These are phyloP conservation scores for Dromaius novaehollandiae DNA, from an alignment of 2,113 vertebrate species.

Conservation along the genomic window DNA sequence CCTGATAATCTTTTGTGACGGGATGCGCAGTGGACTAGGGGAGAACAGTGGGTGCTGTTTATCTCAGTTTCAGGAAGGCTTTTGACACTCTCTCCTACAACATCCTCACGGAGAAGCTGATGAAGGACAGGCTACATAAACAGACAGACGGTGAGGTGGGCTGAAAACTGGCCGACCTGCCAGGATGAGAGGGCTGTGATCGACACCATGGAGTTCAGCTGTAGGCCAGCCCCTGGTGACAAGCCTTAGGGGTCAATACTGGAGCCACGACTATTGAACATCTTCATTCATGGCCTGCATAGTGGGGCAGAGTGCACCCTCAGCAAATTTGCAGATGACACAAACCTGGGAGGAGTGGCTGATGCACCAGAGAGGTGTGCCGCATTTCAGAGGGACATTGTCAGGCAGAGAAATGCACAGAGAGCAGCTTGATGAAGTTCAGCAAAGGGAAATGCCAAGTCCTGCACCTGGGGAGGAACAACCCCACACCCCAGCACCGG, in stretches of 20 bases:
- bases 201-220: too few relatives aligned
- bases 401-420: neutral
- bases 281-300: neutral
- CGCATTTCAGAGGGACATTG: neutral
- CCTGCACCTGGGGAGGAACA: neutral
- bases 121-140: neutral
- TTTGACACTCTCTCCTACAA: neutral
- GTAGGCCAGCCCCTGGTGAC: too few relatives aligned
- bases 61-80: neutral
- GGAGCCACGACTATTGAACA: too few relatives aligned
- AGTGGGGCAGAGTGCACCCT: neutral
- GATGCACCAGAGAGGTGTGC: too few relatives aligned
- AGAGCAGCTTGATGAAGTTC: neutral
- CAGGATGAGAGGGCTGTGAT: neutral
- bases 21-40: neutral
- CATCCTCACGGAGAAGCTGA: neutral
- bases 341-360: neutral
- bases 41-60: neutral
- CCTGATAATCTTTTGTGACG: neutral
- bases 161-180: neutral
- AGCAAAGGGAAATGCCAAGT: neutral
- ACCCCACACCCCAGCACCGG: neutral
- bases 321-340: neutral
- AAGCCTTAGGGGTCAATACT: too few relatives aligned
- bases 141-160: neutral